Percentiles rank a stretch among this genome's conserved stretches.
Conservation (phyloP, 35 echinoderm and acorn worm species). For the Chiridota heheva region DNA sequence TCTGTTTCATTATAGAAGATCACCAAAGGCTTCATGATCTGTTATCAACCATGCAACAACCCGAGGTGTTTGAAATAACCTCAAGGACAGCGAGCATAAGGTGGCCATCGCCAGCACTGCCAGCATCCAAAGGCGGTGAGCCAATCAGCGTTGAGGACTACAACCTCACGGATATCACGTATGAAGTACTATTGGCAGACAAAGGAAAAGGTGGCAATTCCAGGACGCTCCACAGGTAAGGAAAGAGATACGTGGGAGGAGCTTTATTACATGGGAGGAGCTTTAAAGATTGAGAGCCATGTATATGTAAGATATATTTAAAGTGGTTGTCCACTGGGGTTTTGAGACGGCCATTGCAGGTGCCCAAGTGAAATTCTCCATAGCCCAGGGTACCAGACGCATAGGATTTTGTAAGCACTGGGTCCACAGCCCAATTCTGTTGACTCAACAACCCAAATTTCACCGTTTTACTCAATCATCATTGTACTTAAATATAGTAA, state of each 20-base stretch:
- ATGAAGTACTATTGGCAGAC: conserved; percentile 67
- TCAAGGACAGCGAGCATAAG: conserved; percentile 55
- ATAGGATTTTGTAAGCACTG: too few relatives aligned
- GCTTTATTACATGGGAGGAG: not conserved
- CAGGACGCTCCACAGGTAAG: conserved; percentile 77
- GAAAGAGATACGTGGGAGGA: not conserved
- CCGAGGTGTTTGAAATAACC: conserved; percentile 67
- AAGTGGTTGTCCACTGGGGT: not conserved
- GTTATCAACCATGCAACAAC: conserved; percentile 72
- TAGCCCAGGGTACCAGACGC: too few relatives aligned
- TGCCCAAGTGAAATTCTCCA: too few relatives aligned
- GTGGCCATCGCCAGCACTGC: conserved; percentile 64
- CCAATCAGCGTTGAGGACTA: conserved; percentile 11
- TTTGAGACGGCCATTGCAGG: too few relatives aligned
- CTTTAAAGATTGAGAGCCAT: not conserved
- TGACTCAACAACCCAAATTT: too few relatives aligned
- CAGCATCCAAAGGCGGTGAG: conserved; percentile 22
- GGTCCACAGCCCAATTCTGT: too few relatives aligned
- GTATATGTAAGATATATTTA: not conserved
- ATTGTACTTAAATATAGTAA: too few relatives aligned
- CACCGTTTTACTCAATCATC: too few relatives aligned
- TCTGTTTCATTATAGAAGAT: conserved; percentile 10
- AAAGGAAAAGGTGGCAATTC: conserved; percentile 52
- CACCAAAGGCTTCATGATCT: conserved; percentile 61
- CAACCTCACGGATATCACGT: conserved; percentile 31